Evolutionary conservation across 2,113 vertebrate genomes (phyloP).

Genomic region (Erythrocebus patas): DNA sequence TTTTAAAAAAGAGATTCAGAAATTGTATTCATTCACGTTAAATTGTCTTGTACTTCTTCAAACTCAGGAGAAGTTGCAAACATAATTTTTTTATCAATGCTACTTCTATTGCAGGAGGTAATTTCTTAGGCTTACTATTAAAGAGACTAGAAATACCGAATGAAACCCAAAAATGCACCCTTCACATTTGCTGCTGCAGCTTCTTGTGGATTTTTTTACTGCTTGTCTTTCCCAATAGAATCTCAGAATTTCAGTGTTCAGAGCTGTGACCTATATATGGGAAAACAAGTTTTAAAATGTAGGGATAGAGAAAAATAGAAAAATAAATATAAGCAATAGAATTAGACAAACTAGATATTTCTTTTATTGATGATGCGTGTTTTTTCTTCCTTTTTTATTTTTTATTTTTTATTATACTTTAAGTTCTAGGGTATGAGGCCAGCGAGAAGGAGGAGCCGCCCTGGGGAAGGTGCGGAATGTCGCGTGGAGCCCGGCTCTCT

Average conservation of each 20-base stretch:
- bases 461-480: fast-evolving
- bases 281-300: neutral
- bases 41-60: neutral
- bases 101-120: neutral
- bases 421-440: neutral
- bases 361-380: neutral
- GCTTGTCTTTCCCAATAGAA: neutral
- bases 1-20: neutral
- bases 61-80: neutral
- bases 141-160: neutral
- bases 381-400: neutral
- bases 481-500: fast-evolving
- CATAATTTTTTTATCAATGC: neutral
- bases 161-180: fast-evolving
- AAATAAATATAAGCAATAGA: neutral
- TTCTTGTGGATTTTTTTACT: neutral
- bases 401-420: no score
- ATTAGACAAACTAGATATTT: neutral
- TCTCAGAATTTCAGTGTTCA: neutral
- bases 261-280: neutral
- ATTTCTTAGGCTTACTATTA: neutral
- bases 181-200: neutral
- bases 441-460: neutral
- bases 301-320: neutral
- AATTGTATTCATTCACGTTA: neutral